Evolutionary conservation across 2,113 vertebrate genomes (phyloP), one percentile per base, ranked within the genome.

Genomic region (Orthochromis indermauri): DNA sequence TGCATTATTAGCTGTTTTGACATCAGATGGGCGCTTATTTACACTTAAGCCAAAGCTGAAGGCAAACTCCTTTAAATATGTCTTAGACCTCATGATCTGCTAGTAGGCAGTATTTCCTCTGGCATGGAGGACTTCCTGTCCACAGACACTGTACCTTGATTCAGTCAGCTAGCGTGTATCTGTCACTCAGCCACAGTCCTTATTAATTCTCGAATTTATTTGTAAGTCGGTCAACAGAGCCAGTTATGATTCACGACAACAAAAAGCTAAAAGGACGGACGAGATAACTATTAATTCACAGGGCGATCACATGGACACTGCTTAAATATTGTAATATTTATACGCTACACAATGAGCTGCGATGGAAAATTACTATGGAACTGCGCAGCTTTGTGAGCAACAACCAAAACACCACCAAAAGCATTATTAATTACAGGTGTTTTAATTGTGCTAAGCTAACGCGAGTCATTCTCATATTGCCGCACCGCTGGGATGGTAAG

Each of bases 401-500:
- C 71, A 76, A 24, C 66, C 66, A 68, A 68, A 68, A 68, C 63
- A 40, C 5, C 66, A 16, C 37, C 37, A 45, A 73, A 73, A 26
- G 26, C 73, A 51, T 31, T 49, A 51, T 51, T 33, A 51, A 1
- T n/a, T 31, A n/a, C 45, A 31, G 17, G 45, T 13, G 73, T 33
- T 78, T 54, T 3, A 37, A n/a, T 37, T 19, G 11, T 11, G 76
- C 40, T 54, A 26, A 49, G 59, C 80, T 84, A 66, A 80, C 19
- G 35, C 24, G 42, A 59, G 66, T 45, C 28, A 7, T 42, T 4
- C 49, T 47, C 40, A 28, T 26, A 57, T 68, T 76, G 59, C 53
- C 82, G 42, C 90, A 68, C 47, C 8, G 14, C 21, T 4, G 76
- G 89, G 81, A 55, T 90, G 55, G 85, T 84, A 51, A 84, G 88